A percentile compares a stretch with the other conserved stretches of the same genome.
These are phyloP conservation scores for Otolemur crassicaudatus DNA, from an alignment of 2,797 vertebrate genomes.

Conservation along the genomic window DNA sequence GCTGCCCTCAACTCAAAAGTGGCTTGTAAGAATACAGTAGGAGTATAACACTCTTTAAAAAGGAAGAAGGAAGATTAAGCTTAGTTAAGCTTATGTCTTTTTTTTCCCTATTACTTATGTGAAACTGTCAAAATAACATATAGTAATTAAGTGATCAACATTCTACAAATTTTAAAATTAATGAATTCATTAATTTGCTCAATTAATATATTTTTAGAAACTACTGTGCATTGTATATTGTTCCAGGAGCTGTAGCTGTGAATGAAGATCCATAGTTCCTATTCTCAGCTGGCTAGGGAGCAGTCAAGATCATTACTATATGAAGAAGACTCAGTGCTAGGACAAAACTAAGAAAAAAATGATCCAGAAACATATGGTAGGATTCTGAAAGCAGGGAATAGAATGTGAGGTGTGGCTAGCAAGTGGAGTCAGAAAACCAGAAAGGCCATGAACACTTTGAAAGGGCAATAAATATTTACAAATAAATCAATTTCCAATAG, in stretches of 20 bases:
- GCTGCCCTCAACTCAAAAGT: neutral
- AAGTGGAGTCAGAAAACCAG: neutral
- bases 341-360: neutral
- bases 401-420: neutral
- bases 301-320: neutral
- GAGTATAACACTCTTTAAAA: neutral
- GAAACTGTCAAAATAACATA: neutral
- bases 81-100: neutral
- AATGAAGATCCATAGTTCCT: neutral
- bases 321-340: neutral
- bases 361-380: neutral
- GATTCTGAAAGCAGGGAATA: neutral
- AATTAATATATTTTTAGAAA: neutral
- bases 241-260: neutral
- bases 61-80: neutral
- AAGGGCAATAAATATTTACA: neutral
- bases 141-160: neutral
- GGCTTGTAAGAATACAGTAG: neutral
- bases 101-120: neutral
- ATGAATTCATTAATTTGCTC: neutral
- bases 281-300: too few relatives aligned
- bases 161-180: neutral
- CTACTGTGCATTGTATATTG: neutral
- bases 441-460: neutral
- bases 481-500: neutral